A percentile compares a stretch with the other conserved stretches of the same genome.
Evolutionary conservation across 2,113 vertebrate genomes (phyloP).

Genomic region (Antigone vipio): DNA sequence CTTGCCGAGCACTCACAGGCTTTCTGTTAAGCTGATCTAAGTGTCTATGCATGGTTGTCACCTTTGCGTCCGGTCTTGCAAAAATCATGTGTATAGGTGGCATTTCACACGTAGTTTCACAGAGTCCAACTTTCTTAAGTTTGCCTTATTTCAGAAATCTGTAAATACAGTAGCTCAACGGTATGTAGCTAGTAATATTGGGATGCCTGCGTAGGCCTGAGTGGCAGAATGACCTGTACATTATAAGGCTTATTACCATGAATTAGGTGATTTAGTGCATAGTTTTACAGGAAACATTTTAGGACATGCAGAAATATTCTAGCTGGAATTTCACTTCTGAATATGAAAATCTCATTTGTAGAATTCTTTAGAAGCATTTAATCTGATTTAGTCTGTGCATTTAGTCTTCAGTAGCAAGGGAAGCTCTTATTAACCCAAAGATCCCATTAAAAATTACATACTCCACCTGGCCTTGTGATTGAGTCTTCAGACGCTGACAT

Average conservation of each 20-base stretch:
- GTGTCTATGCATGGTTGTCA: background rate
- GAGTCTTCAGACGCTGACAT: background rate
- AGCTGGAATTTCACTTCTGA: background rate
- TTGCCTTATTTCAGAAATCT: background rate
- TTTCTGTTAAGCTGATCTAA: background rate
- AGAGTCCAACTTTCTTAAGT: background rate
- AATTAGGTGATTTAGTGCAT: background rate
- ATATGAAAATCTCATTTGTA: constrained; percentile 6
- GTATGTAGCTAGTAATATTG: background rate
- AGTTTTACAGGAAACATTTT: background rate
- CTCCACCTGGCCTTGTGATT: background rate
- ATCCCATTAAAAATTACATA: background rate
- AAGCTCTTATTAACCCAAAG: background rate
- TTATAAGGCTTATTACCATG: background rate
- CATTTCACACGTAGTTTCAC: background rate
- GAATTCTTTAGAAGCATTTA: background rate
- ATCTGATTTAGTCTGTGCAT: background rate
- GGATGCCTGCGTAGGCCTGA: background rate
- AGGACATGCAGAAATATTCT: background rate
- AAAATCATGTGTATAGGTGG: background rate
- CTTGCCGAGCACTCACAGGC: background rate
- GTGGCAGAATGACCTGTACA: background rate
- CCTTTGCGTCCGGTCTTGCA: background rate
- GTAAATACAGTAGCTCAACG: background rate
- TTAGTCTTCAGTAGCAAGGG: background rate